Conservation (phyloP, 2,797 vertebrate species). For the Enteromius afrohamiltoni region DNA sequence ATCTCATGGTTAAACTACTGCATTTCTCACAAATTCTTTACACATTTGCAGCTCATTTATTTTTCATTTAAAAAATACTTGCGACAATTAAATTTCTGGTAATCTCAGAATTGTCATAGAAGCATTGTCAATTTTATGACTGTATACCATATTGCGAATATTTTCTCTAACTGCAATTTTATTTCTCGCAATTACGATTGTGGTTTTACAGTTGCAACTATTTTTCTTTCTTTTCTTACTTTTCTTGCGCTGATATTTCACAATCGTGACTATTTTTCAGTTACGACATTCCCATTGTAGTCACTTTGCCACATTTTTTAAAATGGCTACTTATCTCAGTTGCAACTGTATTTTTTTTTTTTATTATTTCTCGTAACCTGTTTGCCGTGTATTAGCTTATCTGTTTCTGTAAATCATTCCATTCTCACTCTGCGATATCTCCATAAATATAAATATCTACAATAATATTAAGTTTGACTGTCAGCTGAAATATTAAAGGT, state of each 20-base stretch:
- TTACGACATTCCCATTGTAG: background rate
- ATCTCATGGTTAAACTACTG: background rate
- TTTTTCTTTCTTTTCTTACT: background rate
- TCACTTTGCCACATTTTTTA: background rate
- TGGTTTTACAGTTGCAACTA: background rate
- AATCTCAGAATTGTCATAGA: background rate
- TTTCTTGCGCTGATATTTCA: background rate
- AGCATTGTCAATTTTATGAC: background rate
- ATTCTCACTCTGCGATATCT: constrained; percentile 2
- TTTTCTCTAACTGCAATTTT: background rate
- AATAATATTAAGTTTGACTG: constrained; percentile 3
- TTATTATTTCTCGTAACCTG: no score
- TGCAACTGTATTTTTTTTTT: background rate
- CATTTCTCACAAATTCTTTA: background rate
- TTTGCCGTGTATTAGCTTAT: background rate
- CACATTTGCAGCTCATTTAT: background rate
- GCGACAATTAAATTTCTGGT: background rate
- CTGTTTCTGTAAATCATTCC: background rate
- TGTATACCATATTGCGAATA: background rate
- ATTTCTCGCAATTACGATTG: background rate
- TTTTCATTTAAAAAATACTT: background rate
- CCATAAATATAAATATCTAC: constrained; percentile 11
- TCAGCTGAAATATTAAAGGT: constrained; percentile 34
- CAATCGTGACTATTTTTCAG: background rate
- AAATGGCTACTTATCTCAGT: background rate